Percentiles rank a stretch among this genome's conserved stretches.
Conservation (phyloP, 2,888 invertebrate species). For the Hypomecis punctinalis region DNA sequence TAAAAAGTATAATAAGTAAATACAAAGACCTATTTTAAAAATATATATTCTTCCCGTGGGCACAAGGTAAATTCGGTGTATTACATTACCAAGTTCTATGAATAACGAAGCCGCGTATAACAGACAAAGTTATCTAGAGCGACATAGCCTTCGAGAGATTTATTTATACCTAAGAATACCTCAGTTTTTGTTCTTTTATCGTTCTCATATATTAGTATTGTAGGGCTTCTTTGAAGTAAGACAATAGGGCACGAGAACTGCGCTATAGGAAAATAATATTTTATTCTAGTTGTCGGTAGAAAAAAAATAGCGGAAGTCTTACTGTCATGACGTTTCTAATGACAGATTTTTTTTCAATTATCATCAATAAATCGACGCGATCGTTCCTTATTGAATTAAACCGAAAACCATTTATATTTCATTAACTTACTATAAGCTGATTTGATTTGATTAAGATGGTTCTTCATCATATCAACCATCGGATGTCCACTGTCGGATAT, state of each 20-base stretch:
- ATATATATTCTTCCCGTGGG: not conserved
- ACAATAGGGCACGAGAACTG: not conserved
- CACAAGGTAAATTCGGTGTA: slow-evolving; percentile 3
- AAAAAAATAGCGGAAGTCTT: no score
- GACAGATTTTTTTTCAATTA: no score
- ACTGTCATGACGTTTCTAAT: no score
- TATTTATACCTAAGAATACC: slow-evolving; percentile 1
- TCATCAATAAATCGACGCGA: no score
- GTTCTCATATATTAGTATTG: not conserved
- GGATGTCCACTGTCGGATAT: no score
- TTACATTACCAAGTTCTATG: slow-evolving; percentile 6
- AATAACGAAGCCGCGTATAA: slow-evolving; percentile 2
- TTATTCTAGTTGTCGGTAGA: not conserved
- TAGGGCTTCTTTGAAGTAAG: slow-evolving; percentile 4
- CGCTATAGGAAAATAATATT: not conserved
- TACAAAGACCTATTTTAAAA: not conserved
- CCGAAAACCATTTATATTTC: no score
- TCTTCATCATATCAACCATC: no score
- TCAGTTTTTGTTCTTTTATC: slow-evolving; percentile 8
- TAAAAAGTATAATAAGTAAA: no score
- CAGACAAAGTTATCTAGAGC: not conserved
- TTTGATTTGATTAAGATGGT: no score
- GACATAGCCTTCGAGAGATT: slow-evolving; percentile 1
- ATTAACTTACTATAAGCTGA: no score
- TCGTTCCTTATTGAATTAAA: no score